These are phyloP conservation scores for Chloromyia formosa DNA, from an alignment of 2,888 invertebrate species.

Conservation along the genomic window DNA sequence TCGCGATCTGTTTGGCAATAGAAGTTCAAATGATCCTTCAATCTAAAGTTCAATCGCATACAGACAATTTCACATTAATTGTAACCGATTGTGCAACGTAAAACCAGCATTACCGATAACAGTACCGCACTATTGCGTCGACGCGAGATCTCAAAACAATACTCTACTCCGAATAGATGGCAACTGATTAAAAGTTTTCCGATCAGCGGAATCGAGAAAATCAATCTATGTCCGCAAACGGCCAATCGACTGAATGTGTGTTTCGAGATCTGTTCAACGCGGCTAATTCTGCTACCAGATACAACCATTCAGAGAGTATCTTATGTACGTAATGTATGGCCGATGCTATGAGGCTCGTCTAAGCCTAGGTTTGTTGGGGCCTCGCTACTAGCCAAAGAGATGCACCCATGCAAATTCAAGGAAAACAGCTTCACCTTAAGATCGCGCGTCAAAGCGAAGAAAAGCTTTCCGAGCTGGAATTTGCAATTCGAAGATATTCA, in stretches of 20 bases:
- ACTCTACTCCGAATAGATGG: slow-evolving; percentile 32
- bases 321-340: slow-evolving; percentile 13
- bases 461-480: slow-evolving; percentile 35
- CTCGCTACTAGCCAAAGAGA: slow-evolving; percentile 23
- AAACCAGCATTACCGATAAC: neutral
- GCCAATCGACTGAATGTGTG: neutral
- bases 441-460: slow-evolving; percentile 18
- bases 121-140: slow-evolving; percentile 14
- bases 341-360: neutral
- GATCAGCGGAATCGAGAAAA: slow-evolving; percentile 15
- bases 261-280: neutral
- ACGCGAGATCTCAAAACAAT: neutral
- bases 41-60: neutral
- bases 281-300: slow-evolving; percentile 16
- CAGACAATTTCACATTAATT: slow-evolving; percentile 1
- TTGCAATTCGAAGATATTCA: slow-evolving; percentile 26
- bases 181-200: slow-evolving; percentile 41
- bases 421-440: slow-evolving; percentile 47
- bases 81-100: neutral
- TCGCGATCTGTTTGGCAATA: too few relatives aligned
- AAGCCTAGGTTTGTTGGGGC: slow-evolving; percentile 2
- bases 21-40: neutral
- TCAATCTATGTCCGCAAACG: slow-evolving; percentile 19
- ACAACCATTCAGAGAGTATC: slow-evolving; percentile 14
- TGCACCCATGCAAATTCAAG: slow-evolving; percentile 48